These are phyloP conservation scores for Xyrauchen texanus DNA, from an alignment of 2,113 vertebrate species.

Conservation along the genomic window DNA sequence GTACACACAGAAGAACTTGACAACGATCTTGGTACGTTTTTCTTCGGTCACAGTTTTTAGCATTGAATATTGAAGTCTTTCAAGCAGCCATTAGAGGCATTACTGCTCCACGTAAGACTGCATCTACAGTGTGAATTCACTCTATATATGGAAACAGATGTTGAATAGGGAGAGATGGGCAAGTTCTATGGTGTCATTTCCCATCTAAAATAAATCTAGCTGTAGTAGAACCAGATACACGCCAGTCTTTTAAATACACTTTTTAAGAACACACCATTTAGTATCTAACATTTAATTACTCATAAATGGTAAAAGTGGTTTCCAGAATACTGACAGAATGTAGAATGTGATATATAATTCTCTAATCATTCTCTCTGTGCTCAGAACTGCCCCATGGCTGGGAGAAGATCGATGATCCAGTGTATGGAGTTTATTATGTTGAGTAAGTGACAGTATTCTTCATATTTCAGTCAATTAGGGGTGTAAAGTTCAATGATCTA, in stretches of 20 bases:
- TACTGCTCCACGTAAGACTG: no score
- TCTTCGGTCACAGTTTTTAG: background rate
- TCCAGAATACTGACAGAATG: background rate
- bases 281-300: no score
- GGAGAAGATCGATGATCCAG: constrained; percentile 98
- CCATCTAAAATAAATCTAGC: no score
- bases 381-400: constrained; percentile 96
- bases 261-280: background rate
- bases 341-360: background rate
- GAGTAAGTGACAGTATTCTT: constrained; percentile 81
- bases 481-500: no score
- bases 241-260: background rate
- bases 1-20: constrained; percentile 96
- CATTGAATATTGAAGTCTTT: background rate
- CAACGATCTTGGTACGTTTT: constrained; percentile 87
- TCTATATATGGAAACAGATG: no score
- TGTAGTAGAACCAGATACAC: background rate
- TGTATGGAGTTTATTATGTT: constrained; percentile 98
- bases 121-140: no score
- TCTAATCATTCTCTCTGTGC: constrained; percentile 51
- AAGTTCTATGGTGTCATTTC: no score
- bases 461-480: no score
- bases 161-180: no score
- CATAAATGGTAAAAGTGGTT: no score
- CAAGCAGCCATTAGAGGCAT: no score